Conservation (phyloP, 1,140 invertebrate species). For the Ptiloglossa arizonensis region DNA sequence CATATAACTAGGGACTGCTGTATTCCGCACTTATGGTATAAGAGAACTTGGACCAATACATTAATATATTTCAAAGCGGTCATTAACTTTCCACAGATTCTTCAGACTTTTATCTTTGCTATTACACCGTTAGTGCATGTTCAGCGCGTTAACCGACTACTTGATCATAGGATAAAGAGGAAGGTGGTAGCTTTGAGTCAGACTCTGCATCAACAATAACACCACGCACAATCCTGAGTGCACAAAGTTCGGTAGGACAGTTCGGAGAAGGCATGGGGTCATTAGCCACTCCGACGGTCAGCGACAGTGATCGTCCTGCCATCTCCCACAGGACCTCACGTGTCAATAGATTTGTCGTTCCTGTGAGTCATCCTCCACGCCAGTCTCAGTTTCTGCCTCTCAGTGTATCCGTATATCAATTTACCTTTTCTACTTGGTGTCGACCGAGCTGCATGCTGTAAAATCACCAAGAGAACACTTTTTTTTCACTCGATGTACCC, state of each 20-base stretch:
- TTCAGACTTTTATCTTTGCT: background rate
- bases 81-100: background rate
- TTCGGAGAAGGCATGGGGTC: conserved; percentile 70
- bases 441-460: conserved; percentile 45
- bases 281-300: conserved; percentile 73
- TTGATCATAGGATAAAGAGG: conserved; percentile 84
- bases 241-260: conserved; percentile 80
- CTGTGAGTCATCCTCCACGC: conserved; percentile 74
- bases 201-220: conserved; percentile 88
- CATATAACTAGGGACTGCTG: no score
- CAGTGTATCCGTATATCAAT: conserved; percentile 34
- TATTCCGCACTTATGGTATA: no score
- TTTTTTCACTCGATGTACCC: background rate
- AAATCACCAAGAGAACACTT: background rate
- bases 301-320: conserved; percentile 82
- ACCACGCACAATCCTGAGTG: conserved; percentile 86
- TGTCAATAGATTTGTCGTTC: conserved; percentile 76
- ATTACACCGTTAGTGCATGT: background rate
- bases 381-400: conserved; percentile 34
- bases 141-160: conserved; percentile 41
- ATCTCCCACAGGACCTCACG: conserved; percentile 79
- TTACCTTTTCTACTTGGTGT: conserved; percentile 33
- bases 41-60: no score
- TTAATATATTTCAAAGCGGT: background rate
- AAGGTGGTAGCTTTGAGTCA: conserved; percentile 87